A percentile compares a stretch with the other conserved stretches of the same genome.
These are phyloP conservation scores for Pristionchus japonicus DNA, from an alignment of 2,888 invertebrate species.

Conservation along the genomic window DNA sequence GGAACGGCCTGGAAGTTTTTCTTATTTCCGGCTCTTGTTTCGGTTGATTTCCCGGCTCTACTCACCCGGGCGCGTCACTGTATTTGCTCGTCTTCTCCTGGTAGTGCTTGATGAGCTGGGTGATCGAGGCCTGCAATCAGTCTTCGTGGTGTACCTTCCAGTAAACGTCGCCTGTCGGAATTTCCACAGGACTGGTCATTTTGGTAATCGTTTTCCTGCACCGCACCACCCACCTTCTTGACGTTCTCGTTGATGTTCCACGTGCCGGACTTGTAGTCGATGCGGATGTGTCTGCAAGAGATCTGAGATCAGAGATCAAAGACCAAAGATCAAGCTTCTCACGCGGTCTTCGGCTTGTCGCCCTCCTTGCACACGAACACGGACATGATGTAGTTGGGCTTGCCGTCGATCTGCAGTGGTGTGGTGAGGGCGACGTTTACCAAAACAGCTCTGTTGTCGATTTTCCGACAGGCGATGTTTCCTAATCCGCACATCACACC, in stretches of 20 bases:
- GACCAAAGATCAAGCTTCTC: slow-evolving; percentile 4
- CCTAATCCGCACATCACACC: background rate
- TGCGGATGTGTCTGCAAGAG: slow-evolving; percentile 21
- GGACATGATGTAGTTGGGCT: slow-evolving; percentile 16
- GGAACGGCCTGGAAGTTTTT: background rate
- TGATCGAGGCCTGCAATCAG: slow-evolving; percentile 1
- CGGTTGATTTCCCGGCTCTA: background rate
- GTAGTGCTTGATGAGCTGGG: slow-evolving; percentile 19
- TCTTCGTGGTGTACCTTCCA: background rate
- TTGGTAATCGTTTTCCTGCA: too few species aligned
- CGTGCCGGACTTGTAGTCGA: slow-evolving; percentile 7
- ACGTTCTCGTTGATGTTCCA: slow-evolving; percentile 35
- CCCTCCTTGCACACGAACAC: slow-evolving; percentile 23
- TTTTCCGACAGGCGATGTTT: background rate
- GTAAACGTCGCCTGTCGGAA: background rate
- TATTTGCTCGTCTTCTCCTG: background rate
- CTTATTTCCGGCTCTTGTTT: background rate
- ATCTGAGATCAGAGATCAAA: background rate
- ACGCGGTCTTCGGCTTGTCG: slow-evolving; percentile 17
- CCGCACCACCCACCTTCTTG: background rate
- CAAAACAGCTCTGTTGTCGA: background rate
- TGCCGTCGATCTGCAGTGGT: slow-evolving; percentile 4
- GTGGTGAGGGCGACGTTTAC: background rate
- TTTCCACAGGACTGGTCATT: too few species aligned
- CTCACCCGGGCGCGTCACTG: slow-evolving; percentile 16